Evolutionary conservation across 53 echinoderm and acorn worm species (phyloP).

Genomic region (Stichopus horrens): DNA sequence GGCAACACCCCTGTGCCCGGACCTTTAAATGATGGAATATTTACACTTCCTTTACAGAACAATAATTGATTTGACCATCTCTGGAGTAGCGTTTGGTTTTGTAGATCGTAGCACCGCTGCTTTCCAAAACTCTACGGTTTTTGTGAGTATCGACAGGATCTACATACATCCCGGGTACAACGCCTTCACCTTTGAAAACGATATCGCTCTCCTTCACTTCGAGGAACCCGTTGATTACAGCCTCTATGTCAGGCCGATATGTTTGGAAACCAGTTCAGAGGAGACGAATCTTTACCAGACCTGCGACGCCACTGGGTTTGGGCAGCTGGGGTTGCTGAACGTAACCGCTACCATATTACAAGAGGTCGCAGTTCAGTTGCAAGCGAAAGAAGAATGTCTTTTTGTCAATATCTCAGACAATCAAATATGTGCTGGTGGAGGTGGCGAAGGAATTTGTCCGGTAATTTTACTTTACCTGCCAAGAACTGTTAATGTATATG

Average conservation of each 20-base stretch:
- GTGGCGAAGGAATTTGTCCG: slow-evolving; percentile 22
- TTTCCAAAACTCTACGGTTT: background rate
- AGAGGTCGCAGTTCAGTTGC: slow-evolving; percentile 13
- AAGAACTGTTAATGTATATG: too few relatives aligned
- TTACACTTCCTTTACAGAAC: background rate
- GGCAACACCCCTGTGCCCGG: too few relatives aligned
- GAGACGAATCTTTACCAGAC: slow-evolving; percentile 13
- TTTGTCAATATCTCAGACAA: slow-evolving; percentile 6
- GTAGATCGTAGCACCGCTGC: background rate
- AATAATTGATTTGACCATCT: background rate
- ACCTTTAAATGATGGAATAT: background rate
- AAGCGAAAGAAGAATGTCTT: background rate
- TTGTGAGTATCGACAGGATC: background rate
- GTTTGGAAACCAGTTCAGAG: slow-evolving; percentile 16
- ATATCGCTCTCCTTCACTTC: slow-evolving; percentile 19
- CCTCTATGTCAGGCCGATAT: slow-evolving; percentile 14
- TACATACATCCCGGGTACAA: slow-evolving; percentile 9
- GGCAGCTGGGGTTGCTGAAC: background rate
- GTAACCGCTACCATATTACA: background rate
- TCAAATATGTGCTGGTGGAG: slow-evolving; percentile 33
- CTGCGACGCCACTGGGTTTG: slow-evolving; percentile 25
- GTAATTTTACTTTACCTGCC: background rate
- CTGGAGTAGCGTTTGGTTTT: slow-evolving; percentile 18
- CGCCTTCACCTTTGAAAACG: slow-evolving; percentile 10
- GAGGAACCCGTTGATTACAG: background rate